phyloP scores from a whole-genome alignment of 2,888 invertebrate genomes.

The Metacarcinus magister region DNA sequence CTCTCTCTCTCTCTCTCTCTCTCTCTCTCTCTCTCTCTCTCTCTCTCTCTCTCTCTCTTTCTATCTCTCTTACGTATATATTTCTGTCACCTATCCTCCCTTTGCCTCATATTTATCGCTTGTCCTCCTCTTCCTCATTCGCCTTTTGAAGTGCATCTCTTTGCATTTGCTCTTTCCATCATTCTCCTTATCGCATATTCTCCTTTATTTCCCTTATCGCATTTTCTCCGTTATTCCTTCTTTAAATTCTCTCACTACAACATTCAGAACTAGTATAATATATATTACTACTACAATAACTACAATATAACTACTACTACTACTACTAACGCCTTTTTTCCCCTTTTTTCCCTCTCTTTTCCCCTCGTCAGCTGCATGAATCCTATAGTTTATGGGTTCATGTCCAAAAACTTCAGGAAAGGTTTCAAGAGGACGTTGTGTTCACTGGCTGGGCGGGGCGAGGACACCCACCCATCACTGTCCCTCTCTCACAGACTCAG shows the following conservation, averaged over 20 bases:
- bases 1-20: neutral
- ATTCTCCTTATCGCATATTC: too few species aligned
- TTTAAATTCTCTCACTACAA: too few species aligned
- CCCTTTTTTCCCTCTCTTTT: neutral
- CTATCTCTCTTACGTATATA: neutral
- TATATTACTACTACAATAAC: neutral
- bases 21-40: neutral
- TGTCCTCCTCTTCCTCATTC: neutral
- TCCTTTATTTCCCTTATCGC: too few species aligned
- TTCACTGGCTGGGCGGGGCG: neutral
- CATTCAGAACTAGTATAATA: neutral
- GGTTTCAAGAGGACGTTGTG: slow-evolving; percentile 84
- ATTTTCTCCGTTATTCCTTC: too few species aligned
- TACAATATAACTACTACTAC: too few species aligned
- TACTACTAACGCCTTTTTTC: too few species aligned
- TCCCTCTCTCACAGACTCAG: too few species aligned
- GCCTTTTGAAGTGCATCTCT: too few species aligned
- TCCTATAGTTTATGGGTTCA: slow-evolving; percentile 90
- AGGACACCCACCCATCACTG: too few species aligned
- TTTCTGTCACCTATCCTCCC: neutral
- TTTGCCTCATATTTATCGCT: neutral
- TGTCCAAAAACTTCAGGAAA: slow-evolving; percentile 89
- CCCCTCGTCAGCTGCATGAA: slow-evolving; percentile 88
- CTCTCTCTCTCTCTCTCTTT: neutral
- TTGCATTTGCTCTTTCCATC: too few species aligned